These are phyloP conservation scores for Pocota personata DNA, from an alignment of 2,888 invertebrate genomes.

Conservation along the genomic window DNA sequence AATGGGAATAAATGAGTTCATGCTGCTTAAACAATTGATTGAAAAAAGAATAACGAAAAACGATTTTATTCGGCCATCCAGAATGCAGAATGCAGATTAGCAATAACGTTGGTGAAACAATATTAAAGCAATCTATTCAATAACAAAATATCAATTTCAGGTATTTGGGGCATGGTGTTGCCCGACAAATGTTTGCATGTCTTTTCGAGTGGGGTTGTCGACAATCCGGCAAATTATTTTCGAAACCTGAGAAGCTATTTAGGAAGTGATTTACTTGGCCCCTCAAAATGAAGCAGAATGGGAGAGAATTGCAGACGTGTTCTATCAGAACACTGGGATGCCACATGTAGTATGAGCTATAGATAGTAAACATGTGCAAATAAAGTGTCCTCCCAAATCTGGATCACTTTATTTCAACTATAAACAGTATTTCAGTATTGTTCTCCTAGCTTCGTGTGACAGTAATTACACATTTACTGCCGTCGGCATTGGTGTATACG, in stretches of 20 bases:
- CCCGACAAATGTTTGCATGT: too few species aligned
- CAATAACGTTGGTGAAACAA: too few species aligned
- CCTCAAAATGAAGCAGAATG: constrained; percentile 58
- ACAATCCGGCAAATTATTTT: constrained; percentile 75
- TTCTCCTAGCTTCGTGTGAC: constrained; percentile 51
- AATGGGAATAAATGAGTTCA: not conserved
- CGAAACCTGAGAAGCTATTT: constrained; percentile 61
- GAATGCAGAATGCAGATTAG: too few species aligned
- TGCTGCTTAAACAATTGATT: constrained; percentile 5
- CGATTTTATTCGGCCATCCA: too few species aligned
- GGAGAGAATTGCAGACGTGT: constrained; percentile 63
- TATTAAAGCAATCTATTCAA: too few species aligned
- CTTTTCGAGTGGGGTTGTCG: constrained; percentile 51
- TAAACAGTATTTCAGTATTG: constrained; percentile 64
- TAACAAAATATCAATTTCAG: too few species aligned
- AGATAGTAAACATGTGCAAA: constrained; percentile 68
- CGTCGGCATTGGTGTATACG: not conserved
- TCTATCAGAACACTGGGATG: constrained; percentile 37
- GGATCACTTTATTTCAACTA: constrained; percentile 71
- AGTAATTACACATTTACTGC: not conserved
- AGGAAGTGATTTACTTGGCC: constrained; percentile 53
- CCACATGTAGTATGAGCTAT: constrained; percentile 75
- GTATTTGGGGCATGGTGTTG: too few species aligned
- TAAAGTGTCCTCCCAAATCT: constrained; percentile 72
- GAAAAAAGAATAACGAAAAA: too few species aligned